Conservation (phyloP, 2,888 invertebrate species). For the Cristatella mucedo region DNA sequence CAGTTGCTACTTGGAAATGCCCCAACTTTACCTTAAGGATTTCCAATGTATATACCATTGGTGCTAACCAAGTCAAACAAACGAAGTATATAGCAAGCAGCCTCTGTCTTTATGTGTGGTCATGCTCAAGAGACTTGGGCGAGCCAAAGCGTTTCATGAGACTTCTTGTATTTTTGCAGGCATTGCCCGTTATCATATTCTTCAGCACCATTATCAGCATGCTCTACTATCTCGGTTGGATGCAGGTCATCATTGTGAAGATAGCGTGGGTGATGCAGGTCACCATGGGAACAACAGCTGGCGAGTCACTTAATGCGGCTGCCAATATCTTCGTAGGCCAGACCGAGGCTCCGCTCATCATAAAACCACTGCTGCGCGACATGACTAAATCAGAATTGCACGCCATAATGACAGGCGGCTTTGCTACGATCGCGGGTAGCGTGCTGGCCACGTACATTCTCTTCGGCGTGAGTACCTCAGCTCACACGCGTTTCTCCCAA, state of each 20-base stretch:
- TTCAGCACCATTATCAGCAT: slow-evolving; percentile 76
- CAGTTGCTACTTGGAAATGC: too few species aligned
- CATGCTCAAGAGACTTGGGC: too few species aligned
- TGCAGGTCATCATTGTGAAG: slow-evolving; percentile 64
- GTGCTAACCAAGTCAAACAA: too few species aligned
- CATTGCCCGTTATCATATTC: slow-evolving; percentile 75
- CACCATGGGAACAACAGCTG: slow-evolving; percentile 68
- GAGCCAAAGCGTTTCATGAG: too few species aligned
- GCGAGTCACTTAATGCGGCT: slow-evolving; percentile 73
- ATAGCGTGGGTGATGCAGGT: slow-evolving; percentile 57
- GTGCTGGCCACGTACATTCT: slow-evolving; percentile 80
- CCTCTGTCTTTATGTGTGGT: too few species aligned
- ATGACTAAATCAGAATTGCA: slow-evolving; percentile 82
- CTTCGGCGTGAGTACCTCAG: slow-evolving; percentile 52
- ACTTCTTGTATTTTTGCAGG: slow-evolving; percentile 29
- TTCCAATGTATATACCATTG: too few species aligned
- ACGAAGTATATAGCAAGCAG: too few species aligned
- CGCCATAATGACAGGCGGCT: slow-evolving; percentile 80
- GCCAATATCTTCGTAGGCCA: slow-evolving; percentile 89
- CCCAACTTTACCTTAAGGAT: background rate
- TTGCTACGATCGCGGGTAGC: slow-evolving; percentile 74
- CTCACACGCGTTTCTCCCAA: too few species aligned
- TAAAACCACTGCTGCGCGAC: slow-evolving; percentile 66
- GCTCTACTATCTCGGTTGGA: slow-evolving; percentile 65
- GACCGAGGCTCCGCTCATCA: slow-evolving; percentile 75